phyloP scores from a whole-genome alignment of 2,797 vertebrate species.

The Buceros bicornis region DNA sequence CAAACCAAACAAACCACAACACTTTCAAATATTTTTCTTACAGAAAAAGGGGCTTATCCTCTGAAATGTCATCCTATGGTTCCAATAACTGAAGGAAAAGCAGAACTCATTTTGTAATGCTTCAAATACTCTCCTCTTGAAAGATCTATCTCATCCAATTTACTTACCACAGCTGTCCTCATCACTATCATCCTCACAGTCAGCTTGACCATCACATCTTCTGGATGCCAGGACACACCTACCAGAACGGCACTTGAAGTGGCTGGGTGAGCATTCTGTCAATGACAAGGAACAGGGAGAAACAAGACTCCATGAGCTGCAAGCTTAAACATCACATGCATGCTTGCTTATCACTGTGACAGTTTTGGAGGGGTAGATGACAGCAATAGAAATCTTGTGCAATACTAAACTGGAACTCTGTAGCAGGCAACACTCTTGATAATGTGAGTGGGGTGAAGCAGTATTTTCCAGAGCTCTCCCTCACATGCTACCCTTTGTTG shows the following conservation, averaged over 20 bases:
- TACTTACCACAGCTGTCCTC: conserved; percentile 92
- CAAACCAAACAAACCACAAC: too few relatives aligned
- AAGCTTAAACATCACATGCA: neutral
- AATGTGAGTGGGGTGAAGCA: neutral
- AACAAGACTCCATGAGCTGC: neutral
- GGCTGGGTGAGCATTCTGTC: conserved; percentile 94
- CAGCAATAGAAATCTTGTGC: neutral
- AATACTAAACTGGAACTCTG: neutral
- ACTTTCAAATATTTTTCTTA: neutral
- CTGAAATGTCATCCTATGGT: neutral
- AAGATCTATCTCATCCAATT: neutral
- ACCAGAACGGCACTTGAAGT: conserved; percentile 93
- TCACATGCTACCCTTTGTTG: neutral
- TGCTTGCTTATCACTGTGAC: neutral
- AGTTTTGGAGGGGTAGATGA: neutral
- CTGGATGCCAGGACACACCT: conserved; percentile 91
- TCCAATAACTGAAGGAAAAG: neutral
- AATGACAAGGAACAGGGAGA: conserved; percentile 50
- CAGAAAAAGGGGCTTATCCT: neutral
- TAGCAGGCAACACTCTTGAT: neutral
- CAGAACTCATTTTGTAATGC: neutral
- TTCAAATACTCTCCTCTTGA: neutral
- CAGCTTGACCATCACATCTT: conserved; percentile 91
- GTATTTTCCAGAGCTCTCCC: neutral
- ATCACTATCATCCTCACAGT: conserved; percentile 94